phyloP scores from a whole-genome alignment of 2,797 vertebrate species.

The Anguilla pacifica region DNA sequence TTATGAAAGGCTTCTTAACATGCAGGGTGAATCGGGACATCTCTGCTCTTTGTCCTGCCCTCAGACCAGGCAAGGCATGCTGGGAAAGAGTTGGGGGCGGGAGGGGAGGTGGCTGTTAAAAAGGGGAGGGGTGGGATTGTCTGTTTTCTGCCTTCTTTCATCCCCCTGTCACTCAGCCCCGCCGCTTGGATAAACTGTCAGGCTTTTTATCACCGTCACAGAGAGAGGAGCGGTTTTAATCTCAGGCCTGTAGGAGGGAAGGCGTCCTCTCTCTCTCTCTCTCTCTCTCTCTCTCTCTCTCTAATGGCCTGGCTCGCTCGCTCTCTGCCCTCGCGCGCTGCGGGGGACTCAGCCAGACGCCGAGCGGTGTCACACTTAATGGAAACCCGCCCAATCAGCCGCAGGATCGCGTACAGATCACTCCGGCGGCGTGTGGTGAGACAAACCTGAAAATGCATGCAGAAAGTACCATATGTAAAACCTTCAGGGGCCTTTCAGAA shows the following conservation, averaged over 20 bases:
- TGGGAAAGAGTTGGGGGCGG: not conserved
- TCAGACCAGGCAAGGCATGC: not conserved
- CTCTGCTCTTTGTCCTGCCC: not conserved
- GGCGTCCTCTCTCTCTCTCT: no score
- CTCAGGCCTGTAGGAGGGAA: not conserved
- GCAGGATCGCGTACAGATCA: not conserved
- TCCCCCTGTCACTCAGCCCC: not conserved
- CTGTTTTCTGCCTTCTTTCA: not conserved
- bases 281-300: not conserved
- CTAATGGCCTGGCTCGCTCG: not conserved
- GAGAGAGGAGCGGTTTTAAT: not conserved
- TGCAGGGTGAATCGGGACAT: not conserved
- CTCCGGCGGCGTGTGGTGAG: not conserved
- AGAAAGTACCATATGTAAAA: not conserved
- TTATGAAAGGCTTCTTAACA: not conserved
- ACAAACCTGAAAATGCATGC: not conserved
- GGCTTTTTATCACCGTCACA: constrained; percentile 5
- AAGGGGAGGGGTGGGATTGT: not conserved
- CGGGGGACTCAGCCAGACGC: not conserved
- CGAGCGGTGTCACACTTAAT: not conserved
- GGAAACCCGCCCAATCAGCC: not conserved
- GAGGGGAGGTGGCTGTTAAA: not conserved
- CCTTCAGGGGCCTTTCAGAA: not conserved
- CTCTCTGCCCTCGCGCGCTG: not conserved
- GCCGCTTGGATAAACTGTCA: not conserved